Evolutionary conservation across 1,140 invertebrate genomes (phyloP).

Genomic region (Zaprionus lachaisei): DNA sequence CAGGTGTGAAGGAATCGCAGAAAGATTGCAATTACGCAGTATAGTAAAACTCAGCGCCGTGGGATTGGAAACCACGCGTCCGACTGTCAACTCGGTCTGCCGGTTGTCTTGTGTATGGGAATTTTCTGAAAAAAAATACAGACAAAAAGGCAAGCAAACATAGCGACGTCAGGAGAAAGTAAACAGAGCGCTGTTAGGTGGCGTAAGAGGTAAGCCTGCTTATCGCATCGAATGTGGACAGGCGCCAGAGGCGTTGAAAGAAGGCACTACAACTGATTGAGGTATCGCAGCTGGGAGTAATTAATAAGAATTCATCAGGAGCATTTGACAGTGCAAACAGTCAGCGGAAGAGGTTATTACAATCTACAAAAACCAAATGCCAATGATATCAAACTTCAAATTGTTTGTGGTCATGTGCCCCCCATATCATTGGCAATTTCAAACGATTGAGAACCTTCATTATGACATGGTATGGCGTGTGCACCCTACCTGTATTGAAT

Average conservation of each 20-base stretch:
- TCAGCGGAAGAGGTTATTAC: slow-evolving; percentile 30
- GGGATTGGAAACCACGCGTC: slow-evolving; percentile 1
- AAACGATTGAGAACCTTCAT: slow-evolving; percentile 28
- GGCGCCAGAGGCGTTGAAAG: slow-evolving; percentile 9
- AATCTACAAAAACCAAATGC: slow-evolving; percentile 59
- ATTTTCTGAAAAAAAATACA: not conserved
- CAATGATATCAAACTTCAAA: slow-evolving; percentile 55
- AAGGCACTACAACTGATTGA: slow-evolving; percentile 14
- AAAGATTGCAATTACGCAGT: slow-evolving; percentile 48
- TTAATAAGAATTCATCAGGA: slow-evolving; percentile 71
- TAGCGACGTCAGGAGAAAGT: slow-evolving; percentile 7
- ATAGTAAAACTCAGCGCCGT: slow-evolving; percentile 16
- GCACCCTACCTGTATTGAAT: not conserved
- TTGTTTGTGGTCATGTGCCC: slow-evolving; percentile 63
- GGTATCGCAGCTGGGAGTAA: slow-evolving; percentile 35
- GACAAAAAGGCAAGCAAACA: slow-evolving; percentile 5
- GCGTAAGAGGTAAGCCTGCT: slow-evolving; percentile 24
- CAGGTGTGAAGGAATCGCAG: slow-evolving; percentile 29
- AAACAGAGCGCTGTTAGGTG: slow-evolving; percentile 9
- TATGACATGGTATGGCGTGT: slow-evolving; percentile 33
- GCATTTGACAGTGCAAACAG: slow-evolving; percentile 40
- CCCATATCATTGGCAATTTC: slow-evolving; percentile 45
- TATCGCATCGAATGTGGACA: slow-evolving; percentile 28
- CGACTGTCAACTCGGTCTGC: not conserved
- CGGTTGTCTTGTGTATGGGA: slow-evolving; percentile 18